Conservation (phyloP, 2,797 vertebrate genomes). For the Carcharodon carcharias region DNA sequence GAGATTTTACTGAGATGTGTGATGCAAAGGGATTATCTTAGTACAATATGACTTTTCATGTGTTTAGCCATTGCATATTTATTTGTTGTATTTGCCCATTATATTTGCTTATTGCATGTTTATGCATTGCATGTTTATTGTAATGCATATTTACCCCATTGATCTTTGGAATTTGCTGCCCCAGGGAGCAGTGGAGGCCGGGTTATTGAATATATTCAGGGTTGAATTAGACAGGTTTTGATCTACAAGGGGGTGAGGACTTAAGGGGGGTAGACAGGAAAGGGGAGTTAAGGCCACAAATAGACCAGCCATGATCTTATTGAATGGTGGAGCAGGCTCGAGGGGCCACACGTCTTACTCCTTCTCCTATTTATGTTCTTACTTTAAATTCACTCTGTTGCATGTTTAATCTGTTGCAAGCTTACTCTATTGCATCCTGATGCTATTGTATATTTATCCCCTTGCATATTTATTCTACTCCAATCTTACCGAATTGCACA, state of each 20-base stretch:
- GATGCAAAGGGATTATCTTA: slow-evolving; percentile 13
- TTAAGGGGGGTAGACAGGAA: too few species aligned
- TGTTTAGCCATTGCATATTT: background rate
- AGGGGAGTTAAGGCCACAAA: too few species aligned
- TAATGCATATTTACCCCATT: background rate
- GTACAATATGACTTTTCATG: background rate
- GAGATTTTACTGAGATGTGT: slow-evolving; percentile 26
- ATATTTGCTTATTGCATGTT: background rate
- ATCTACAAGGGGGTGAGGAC: too few species aligned
- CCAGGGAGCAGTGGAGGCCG: background rate
- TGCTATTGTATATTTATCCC: background rate
- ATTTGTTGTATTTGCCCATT: background rate
- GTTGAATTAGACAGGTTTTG: too few species aligned
- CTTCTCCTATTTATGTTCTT: too few species aligned
- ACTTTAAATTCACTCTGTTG: background rate
- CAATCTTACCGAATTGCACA: background rate
- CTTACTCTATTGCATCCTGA: background rate
- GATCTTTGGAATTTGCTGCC: background rate
- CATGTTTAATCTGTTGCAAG: background rate
- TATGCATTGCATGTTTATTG: background rate
- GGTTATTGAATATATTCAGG: background rate
- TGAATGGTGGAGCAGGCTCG: too few species aligned
- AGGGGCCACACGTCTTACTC: too few species aligned
- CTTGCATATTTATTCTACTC: background rate
- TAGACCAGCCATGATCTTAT: too few species aligned